Conservation (phyloP, 2,888 invertebrate species). For the Ophion slaviceki region DNA sequence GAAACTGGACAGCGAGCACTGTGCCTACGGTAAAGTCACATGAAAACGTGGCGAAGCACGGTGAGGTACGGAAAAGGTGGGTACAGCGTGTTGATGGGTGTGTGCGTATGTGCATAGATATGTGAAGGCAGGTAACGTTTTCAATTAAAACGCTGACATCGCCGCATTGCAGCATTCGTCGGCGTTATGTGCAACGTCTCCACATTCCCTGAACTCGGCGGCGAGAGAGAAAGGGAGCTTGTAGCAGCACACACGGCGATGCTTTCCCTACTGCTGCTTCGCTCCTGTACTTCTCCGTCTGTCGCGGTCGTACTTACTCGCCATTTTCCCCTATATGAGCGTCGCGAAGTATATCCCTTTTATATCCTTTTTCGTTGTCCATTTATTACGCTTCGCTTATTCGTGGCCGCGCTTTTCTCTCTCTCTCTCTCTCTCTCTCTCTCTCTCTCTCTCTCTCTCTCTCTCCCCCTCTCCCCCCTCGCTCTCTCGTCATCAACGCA, state of each 20-base stretch:
- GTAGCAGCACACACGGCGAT: slow-evolving; percentile 42
- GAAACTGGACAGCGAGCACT: slow-evolving; percentile 10
- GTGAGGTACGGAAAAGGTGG: slow-evolving; percentile 19
- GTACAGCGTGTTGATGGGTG: slow-evolving; percentile 31
- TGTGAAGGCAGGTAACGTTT: slow-evolving; percentile 66
- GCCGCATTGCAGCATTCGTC: slow-evolving; percentile 76
- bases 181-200: slow-evolving; percentile 68
- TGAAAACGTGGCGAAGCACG: slow-evolving; percentile 15
- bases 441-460: neutral
- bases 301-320: slow-evolving; percentile 55
- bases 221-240: slow-evolving; percentile 45
- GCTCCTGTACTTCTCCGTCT: slow-evolving; percentile 52
- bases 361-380: slow-evolving; percentile 60
- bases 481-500: slow-evolving; percentile 36
- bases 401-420: slow-evolving; percentile 31
- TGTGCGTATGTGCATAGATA: slow-evolving; percentile 39
- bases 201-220: slow-evolving; percentile 60
- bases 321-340: slow-evolving; percentile 64
- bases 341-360: slow-evolving; percentile 59
- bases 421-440: slow-evolving; percentile 8
- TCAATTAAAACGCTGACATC: slow-evolving; percentile 78
- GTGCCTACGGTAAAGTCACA: slow-evolving; percentile 21
- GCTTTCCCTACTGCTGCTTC: slow-evolving; percentile 52
- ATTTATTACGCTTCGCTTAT: slow-evolving; percentile 60
- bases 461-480: too few relatives aligned